phyloP scores from a whole-genome alignment of 2,113 vertebrate species.

The Notechis scutatus region DNA sequence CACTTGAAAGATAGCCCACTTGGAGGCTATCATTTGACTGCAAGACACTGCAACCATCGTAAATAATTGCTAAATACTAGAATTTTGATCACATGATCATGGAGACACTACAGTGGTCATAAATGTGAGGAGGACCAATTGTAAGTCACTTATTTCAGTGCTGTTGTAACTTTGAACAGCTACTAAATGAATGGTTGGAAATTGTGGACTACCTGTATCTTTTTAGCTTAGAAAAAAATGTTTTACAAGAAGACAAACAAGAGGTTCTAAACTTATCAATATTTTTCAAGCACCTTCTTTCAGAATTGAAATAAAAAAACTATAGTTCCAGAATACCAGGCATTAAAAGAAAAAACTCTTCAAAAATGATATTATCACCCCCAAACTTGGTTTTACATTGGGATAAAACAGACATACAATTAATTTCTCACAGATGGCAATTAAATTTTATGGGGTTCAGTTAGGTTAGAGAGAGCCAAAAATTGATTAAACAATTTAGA shows the following conservation, averaged over 20 bases:
- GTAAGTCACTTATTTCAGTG: neutral
- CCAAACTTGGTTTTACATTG: constrained; percentile 39
- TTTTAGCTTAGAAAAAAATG: neutral
- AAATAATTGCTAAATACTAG: neutral
- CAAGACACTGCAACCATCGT: neutral
- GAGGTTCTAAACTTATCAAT: neutral
- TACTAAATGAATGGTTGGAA: neutral
- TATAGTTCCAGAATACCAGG: neutral
- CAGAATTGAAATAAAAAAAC: neutral
- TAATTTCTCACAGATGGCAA: constrained; percentile 81
- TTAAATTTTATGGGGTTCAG: constrained; percentile 54
- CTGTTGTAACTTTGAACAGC: neutral
- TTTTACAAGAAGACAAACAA: neutral
- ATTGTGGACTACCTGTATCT: neutral
- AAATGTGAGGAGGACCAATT: neutral
- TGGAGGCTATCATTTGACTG: neutral
- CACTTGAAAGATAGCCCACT: neutral
- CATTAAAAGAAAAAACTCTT: constrained; percentile 55
- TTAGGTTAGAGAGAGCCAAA: constrained; percentile 64
- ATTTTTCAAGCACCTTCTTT: neutral
- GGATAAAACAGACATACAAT: constrained; percentile 57
- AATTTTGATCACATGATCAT: neutral
- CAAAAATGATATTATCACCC: constrained; percentile 69
- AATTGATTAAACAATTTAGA: constrained; percentile 80
- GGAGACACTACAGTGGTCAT: neutral